phyloP scores from a whole-genome alignment of 2,888 invertebrate species.

The Limnephilus rhombicus region DNA sequence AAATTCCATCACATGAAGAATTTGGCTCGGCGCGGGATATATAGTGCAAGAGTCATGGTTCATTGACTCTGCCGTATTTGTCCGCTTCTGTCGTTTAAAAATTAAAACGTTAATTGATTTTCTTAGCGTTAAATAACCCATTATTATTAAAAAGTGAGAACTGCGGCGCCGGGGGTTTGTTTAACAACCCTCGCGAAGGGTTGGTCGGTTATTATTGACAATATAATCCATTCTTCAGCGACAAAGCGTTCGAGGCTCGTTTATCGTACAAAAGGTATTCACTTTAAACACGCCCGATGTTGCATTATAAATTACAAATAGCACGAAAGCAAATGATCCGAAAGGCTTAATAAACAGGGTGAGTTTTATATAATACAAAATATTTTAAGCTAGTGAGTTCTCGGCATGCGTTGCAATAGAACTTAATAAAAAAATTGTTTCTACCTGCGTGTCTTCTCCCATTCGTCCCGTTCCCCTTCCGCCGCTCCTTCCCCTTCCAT shows the following conservation, averaged over 20 bases:
- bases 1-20: no score
- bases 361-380: not conserved
- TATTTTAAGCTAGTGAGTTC: no score
- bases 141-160: not conserved
- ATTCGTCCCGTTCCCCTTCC: no score
- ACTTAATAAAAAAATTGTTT: no score
- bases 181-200: not conserved
- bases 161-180: not conserved
- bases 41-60: no score
- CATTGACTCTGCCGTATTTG: not conserved
- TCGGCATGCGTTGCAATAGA: no score
- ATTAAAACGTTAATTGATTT: not conserved
- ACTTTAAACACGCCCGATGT: not conserved
- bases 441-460: no score
- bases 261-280: slow-evolving; percentile 14
- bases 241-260: not conserved
- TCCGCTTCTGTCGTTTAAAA: not conserved
- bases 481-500: no score
- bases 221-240: slow-evolving; percentile 14
- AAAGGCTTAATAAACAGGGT: not conserved
- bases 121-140: not conserved
- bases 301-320: slow-evolving; percentile 13
- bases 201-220: slow-evolving; percentile 16
- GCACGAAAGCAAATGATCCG: slow-evolving; percentile 27
- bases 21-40: no score